phyloP scores from a whole-genome alignment of 1,140 invertebrate genomes.

The Macrobrachium nipponense region DNA sequence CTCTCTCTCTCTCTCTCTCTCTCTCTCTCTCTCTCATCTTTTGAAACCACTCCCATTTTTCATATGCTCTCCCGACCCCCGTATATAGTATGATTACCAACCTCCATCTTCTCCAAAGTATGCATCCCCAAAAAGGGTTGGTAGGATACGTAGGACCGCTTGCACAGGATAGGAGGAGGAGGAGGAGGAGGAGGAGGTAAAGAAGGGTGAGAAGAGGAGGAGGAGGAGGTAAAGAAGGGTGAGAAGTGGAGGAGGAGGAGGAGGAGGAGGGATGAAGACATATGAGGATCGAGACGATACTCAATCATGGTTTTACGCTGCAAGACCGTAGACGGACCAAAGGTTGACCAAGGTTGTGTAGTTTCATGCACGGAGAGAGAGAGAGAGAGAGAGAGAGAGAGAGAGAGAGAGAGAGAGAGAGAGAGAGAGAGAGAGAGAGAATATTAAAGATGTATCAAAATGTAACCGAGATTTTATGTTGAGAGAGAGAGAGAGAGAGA shows the following conservation, averaged over 20 bases:
- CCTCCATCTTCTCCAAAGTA: no score
- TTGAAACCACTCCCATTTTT: background rate
- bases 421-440: slow-evolving; percentile 2
- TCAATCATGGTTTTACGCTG: no score
- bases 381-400: background rate
- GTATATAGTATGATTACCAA: background rate
- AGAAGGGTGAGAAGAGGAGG: background rate
- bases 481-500: background rate
- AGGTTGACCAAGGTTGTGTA: no score
- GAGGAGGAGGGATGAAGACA: no score
- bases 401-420: slow-evolving; percentile 22
- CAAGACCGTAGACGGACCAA: background rate
- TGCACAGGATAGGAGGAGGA: background rate
- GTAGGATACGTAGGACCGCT: no score
- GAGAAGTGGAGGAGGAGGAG: background rate
- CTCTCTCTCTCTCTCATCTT: background rate
- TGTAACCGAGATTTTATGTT: no score
- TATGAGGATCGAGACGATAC: no score
- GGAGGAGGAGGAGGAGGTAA: background rate
- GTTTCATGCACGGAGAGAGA: no score
- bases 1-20: slow-evolving; percentile 9
- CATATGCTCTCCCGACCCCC: background rate
- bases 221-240: background rate
- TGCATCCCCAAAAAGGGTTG: no score
- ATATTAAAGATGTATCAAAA: no score